Evolutionary conservation across 2,888 invertebrate species (phyloP).

Genomic region (Odontothrips loti): DNA sequence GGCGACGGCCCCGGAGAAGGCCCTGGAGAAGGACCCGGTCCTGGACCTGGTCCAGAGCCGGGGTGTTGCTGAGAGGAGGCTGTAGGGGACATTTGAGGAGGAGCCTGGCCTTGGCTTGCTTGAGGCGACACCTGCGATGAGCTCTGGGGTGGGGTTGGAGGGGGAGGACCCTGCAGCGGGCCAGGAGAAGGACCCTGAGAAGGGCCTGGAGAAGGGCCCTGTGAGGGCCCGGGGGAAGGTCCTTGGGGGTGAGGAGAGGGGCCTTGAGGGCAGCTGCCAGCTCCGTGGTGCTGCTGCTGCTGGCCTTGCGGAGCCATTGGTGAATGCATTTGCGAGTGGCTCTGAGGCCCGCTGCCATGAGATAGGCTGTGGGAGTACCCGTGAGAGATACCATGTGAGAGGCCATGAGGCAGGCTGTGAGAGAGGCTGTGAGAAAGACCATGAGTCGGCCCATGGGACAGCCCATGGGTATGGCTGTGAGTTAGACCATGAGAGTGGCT

Average conservation of each 20-base stretch:
- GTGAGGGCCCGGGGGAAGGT: neutral
- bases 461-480: neutral
- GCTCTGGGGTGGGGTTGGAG: neutral
- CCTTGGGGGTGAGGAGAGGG: neutral
- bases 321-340: constrained; percentile 7
- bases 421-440: constrained; percentile 7
- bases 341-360: neutral
- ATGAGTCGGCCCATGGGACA: neutral
- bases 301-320: neutral
- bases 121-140: neutral
- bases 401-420: constrained; percentile 1
- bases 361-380: neutral
- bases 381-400: neutral
- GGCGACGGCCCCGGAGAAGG: neutral
- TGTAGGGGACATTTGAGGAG: neutral
- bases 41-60: too few relatives aligned
- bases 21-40: neutral
- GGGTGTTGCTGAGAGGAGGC: neutral
- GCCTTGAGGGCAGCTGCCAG: neutral
- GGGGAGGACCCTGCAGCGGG: neutral
- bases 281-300: neutral
- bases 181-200: neutral
- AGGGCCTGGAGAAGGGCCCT: neutral
- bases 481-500: constrained; percentile 6
- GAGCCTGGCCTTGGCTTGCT: neutral